These are phyloP conservation scores for Odontophorus gujanensis DNA, from an alignment of 2,113 vertebrate genomes.

Conservation along the genomic window DNA sequence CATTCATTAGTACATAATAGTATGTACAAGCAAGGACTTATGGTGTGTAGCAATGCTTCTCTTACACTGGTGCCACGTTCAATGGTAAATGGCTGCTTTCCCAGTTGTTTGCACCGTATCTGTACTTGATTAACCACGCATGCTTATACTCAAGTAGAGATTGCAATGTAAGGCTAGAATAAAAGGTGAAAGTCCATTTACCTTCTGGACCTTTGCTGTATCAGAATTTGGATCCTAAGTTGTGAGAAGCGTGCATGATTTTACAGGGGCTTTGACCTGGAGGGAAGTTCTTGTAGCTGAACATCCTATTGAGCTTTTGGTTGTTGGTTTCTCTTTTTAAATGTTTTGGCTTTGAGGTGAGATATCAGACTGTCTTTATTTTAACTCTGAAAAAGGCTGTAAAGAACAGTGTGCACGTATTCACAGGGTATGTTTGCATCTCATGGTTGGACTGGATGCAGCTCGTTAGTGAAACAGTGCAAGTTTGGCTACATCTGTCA, in stretches of 20 bases:
- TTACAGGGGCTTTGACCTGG: background rate
- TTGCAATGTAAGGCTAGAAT: background rate
- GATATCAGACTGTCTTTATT: background rate
- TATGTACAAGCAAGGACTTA: background rate
- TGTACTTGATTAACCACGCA: background rate
- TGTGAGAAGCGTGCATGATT: background rate
- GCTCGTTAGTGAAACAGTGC: background rate
- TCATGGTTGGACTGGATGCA: background rate
- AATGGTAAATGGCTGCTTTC: background rate
- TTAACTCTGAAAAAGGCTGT: background rate
- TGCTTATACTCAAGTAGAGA: background rate
- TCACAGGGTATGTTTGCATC: background rate
- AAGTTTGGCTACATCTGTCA: fast-evolving
- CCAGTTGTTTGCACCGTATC: constrained; percentile 7
- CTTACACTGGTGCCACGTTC: background rate
- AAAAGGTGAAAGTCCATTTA: background rate
- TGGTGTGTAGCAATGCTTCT: background rate
- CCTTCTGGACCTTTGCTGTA: background rate
- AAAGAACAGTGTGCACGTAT: background rate
- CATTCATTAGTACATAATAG: background rate
- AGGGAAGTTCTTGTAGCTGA: background rate
- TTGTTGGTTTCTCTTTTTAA: background rate
- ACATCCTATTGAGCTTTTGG: background rate
- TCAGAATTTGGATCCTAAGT: background rate
- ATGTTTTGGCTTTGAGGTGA: background rate